Evolutionary conservation across 2,888 invertebrate genomes (phyloP).

Genomic region (Drosophila fungiperda): DNA sequence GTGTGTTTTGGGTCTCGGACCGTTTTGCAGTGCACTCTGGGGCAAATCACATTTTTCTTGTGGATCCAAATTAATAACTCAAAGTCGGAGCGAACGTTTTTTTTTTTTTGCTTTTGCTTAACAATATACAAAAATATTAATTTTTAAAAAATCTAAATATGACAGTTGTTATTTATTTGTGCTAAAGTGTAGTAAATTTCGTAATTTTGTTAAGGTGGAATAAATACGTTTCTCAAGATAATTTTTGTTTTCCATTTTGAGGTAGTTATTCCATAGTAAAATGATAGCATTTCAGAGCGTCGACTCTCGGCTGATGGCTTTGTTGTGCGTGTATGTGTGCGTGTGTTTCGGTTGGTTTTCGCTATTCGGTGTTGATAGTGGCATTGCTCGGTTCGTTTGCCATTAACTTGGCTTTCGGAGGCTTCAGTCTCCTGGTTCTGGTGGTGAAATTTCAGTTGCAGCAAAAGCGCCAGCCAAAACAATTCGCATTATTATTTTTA

Average conservation of each 20-base stretch:
- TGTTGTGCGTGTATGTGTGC: slow-evolving; percentile 8
- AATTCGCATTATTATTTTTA: slow-evolving; percentile 21
- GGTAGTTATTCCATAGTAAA: background rate
- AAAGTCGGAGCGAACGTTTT: background rate
- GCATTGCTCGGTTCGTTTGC: slow-evolving; percentile 54
- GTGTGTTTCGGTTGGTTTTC: slow-evolving; percentile 14
- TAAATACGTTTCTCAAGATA: background rate
- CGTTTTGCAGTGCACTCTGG: slow-evolving; percentile 3
- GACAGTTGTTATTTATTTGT: background rate
- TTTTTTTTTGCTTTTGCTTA: background rate
- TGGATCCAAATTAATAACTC: background rate
- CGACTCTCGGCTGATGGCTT: slow-evolving; percentile 20
- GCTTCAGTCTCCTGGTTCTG: slow-evolving; percentile 38
- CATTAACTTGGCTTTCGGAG: slow-evolving; percentile 56
- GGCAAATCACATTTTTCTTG: background rate
- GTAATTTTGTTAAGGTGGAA: background rate
- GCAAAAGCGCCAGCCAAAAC: slow-evolving; percentile 52
- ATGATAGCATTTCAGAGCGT: slow-evolving; percentile 45
- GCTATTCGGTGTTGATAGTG: slow-evolving; percentile 54
- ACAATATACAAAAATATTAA: background rate
- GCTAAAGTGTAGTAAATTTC: background rate
- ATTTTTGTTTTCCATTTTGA: background rate
- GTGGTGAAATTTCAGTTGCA: slow-evolving; percentile 63
- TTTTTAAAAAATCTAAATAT: background rate
- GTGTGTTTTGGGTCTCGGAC: slow-evolving; percentile 34